Base-by-base conservation (phyloP, 2,888 invertebrate genomes). In the Nineta flava region DNA sequence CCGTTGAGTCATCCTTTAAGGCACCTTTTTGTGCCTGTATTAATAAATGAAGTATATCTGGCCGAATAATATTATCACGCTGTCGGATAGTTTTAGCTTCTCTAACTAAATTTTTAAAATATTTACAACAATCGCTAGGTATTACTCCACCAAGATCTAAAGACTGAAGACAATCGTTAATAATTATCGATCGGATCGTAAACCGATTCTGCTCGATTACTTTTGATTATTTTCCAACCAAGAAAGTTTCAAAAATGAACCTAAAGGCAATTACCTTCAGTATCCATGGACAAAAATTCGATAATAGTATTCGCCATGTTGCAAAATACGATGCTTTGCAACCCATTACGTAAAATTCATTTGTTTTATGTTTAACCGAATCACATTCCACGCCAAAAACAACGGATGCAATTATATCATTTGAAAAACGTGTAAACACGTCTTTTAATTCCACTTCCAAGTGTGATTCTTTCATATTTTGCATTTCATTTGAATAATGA, bases 41-140 rank as follows among this genome's bases (percentile, higher is more conserved):
- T 1, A 77, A 61, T 7, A 76, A 55, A 48, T 77, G 69, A 17
- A 77, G 71, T 72, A 77, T 74, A 48, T 63, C 63, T 4, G 58
- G 60, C 21, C 63, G 55, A 2, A 58, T 47, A 13, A 61, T 57
- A 9, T 53, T 52, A 12, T 57, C 53, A 43, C 54, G 51, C 53
- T 60, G 57, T n/a, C 62, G 52, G 6, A 43, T 40, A 4, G 44
- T 15, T 7, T 60, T 56, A 2, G 57, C 55, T 41, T 59, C 57
- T 5, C 51, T 44, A 7, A 61, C 49, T 38, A 59, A 46, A 9
- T 49, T 44, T 12, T 32, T 21, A 44, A 60, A 60, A 48, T 57
- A 61, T 1, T 48, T 50, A 5, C 47, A 52, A 2, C 57, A 50
- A 13, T 51, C 38, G n/a, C 47, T 32, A 9, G 47, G 17, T 26